Base-by-base conservation (phyloP, 2,113 vertebrate genomes). In the Callipepla californica region DNA sequence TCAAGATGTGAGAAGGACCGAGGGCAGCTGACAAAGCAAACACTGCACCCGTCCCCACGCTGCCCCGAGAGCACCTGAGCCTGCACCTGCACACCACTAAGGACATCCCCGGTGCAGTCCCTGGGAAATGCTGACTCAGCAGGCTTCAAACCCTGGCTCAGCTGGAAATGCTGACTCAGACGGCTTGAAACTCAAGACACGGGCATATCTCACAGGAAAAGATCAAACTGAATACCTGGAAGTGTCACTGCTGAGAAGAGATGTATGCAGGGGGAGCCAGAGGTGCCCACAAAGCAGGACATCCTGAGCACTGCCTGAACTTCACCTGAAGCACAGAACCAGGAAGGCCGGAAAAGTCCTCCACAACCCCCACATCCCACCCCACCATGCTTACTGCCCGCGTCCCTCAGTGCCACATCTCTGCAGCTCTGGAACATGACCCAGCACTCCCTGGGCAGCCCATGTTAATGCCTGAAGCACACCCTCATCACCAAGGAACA, bases 11-110 rank as follows among this genome's bases (percentile, higher is more conserved):
- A 74, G 53, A 77, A 57, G 57, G 77, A 86, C 80, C 87, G 90
- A 83, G 67, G 45, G 77, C 67, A 92, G 18, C 59, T 65, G 19
- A 59, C 15, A 28, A 83, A 89, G 7, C 93, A 90, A 91, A 85
- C 66, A 88, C 69, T 92, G 75, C 61, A 69, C 1, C 51, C 26
- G 9, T 30, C 26, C 44, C 51, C 51, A 53, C 26, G 44, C 44
- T 44, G 40, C 40, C 40, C 40, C 13, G 40, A 40, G 40, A 40
- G 40, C 40, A 40, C 40, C 40, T 40, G 40, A 40, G 26, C 51
- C 26, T 26, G 17, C 15, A 16, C 15, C 51, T 53, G 51, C 51
- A 53, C 51, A 28, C 8, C 51, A 50, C 7, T 17, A 4, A 28
- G 26, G 51, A 28, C 51, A 53, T 8, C 4, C 5, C 51, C 28